Evolutionary conservation across 2,113 vertebrate species (phyloP).

Genomic region (Xenopus borealis): DNA sequence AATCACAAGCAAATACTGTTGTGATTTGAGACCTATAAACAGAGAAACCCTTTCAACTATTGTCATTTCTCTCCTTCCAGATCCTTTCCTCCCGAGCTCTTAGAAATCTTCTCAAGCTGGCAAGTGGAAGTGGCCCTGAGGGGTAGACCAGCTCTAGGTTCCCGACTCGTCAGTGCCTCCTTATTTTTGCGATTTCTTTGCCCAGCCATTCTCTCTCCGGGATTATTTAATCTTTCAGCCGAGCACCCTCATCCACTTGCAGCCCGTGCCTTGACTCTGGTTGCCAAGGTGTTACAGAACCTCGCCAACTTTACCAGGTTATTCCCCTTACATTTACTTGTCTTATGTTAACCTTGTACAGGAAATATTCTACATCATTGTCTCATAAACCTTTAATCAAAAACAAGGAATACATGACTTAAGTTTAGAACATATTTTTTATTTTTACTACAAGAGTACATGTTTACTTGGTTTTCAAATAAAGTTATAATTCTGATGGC

Average conservation of each 20-base stretch:
- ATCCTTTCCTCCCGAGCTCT: conserved; percentile 81
- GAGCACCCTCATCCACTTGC: conserved; percentile 78
- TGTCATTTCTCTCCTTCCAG: conserved; percentile 54
- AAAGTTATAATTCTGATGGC: background rate
- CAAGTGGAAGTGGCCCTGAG: conserved; percentile 70
- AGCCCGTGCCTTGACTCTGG: conserved; percentile 82
- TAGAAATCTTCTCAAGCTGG: conserved; percentile 84
- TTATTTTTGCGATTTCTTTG: conserved; percentile 92
- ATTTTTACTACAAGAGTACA: too few species aligned
- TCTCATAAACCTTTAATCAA: too few species aligned
- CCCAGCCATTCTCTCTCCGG: conserved; percentile 87
- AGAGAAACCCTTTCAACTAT: background rate
- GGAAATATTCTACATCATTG: too few species aligned
- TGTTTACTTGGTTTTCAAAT: too few species aligned
- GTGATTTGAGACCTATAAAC: too few species aligned
- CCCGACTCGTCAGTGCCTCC: conserved; percentile 84
- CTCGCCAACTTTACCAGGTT: conserved; percentile 87
- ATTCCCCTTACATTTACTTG: background rate
- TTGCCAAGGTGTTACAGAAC: conserved; percentile 95
- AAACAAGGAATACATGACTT: too few species aligned
- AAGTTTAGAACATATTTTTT: too few species aligned
- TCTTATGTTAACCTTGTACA: too few species aligned
- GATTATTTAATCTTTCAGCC: conserved; percentile 84
- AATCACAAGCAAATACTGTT: too few species aligned
- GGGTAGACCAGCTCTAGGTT: conserved; percentile 71